phyloP scores from a whole-genome alignment of 2,888 invertebrate species.

The Ceriagrion tenellum region DNA sequence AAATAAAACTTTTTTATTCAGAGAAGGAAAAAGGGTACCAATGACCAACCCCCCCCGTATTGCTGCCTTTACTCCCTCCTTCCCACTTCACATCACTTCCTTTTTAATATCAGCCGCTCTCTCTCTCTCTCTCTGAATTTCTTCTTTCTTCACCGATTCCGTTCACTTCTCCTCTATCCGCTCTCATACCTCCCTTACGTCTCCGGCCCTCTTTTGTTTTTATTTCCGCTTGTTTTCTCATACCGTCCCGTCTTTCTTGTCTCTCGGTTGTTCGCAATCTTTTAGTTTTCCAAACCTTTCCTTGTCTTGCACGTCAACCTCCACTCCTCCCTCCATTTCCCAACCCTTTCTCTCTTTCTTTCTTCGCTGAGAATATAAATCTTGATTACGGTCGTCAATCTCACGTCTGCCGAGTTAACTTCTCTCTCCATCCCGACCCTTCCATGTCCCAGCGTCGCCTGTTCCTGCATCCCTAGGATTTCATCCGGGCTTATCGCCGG shows the following conservation, averaged over 20 bases:
- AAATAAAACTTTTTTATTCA: constrained; percentile 14
- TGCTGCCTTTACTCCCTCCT: neutral
- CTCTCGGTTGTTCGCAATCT: neutral
- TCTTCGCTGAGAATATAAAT: neutral
- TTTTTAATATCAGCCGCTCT: neutral
- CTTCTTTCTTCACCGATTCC: neutral
- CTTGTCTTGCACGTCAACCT: neutral
- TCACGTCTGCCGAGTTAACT: neutral
- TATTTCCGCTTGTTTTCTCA: neutral
- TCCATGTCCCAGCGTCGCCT: neutral
- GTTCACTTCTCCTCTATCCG: neutral
- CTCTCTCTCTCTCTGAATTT: neutral
- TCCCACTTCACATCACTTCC: neutral
- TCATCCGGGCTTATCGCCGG: constrained; percentile 10
- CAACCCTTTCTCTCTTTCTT: neutral
- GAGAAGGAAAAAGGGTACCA: neutral
- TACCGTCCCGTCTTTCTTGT: neutral
- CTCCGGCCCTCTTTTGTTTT: too few relatives aligned
- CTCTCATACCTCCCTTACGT: neutral
- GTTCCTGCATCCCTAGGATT: neutral
- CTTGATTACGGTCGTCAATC: constrained; percentile 35
- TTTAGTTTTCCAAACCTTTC: neutral
- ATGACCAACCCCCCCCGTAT: neutral
- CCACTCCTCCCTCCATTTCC: neutral
- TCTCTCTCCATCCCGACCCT: neutral